Percentiles rank a stretch among this genome's conserved stretches.
These are phyloP conservation scores for Pardosa pseudoannulata DNA, from an alignment of 2,888 invertebrate genomes.

Conservation along the genomic window DNA sequence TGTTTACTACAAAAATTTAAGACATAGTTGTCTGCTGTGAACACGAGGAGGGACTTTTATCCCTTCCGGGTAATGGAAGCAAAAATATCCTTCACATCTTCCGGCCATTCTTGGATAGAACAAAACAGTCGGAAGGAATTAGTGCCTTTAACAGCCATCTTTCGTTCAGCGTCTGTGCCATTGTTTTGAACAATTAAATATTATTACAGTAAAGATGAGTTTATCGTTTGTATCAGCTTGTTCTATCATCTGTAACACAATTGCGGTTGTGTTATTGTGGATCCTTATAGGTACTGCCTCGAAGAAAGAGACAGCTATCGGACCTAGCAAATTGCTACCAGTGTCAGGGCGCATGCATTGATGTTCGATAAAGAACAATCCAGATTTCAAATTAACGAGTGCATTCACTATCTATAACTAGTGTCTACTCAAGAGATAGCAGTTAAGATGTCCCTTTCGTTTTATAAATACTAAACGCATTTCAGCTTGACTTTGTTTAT, in stretches of 20 bases:
- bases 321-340: not conserved
- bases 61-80: too few relatives aligned
- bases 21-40: too few relatives aligned
- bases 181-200: constrained; percentile 30
- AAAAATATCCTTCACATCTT: too few relatives aligned
- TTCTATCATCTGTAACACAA: not conserved
- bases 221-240: constrained; percentile 16
- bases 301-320: constrained; percentile 28
- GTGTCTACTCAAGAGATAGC: too few relatives aligned
- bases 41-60: too few relatives aligned
- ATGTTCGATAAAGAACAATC: not conserved
- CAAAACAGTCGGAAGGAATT: constrained; percentile 37
- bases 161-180: not conserved
- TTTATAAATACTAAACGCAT: too few relatives aligned
- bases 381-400: not conserved
- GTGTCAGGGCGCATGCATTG: not conserved
- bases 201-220: not conserved
- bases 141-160: constrained; percentile 1
- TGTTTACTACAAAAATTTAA: too few relatives aligned
- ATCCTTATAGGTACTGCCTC: not conserved
- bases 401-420: too few relatives aligned
- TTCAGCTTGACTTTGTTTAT: too few relatives aligned
- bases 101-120: constrained; percentile 30
- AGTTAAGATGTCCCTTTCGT: too few relatives aligned
- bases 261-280: constrained; percentile 10